Percentiles rank a stretch among this genome's conserved stretches.
Conservation (phyloP, 2,888 invertebrate species). For the Netelia melanura region DNA sequence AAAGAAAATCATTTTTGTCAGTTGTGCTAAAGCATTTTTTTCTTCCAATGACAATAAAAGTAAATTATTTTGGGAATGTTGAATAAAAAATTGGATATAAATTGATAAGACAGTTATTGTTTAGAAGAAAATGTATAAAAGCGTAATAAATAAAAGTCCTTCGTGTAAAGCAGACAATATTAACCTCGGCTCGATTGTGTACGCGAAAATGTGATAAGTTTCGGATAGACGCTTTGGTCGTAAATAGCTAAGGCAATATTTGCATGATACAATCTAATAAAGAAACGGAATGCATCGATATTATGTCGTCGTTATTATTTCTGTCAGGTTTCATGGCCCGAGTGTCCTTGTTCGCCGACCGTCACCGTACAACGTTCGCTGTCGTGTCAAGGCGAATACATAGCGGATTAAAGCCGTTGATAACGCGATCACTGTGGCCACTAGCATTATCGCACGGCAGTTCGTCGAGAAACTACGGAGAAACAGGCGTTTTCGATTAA, state of each 20-base stretch:
- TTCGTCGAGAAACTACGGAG: constrained; percentile 2
- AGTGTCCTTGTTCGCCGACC: constrained; percentile 77
- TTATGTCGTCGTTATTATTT: constrained; percentile 49
- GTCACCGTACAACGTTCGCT: constrained; percentile 67
- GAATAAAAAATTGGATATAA: too few relatives aligned
- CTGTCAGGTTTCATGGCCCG: constrained; percentile 61
- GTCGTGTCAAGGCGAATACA: constrained; percentile 77
- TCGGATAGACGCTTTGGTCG: background rate
- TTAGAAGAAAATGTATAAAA: too few relatives aligned
- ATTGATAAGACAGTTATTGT: too few relatives aligned
- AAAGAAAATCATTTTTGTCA: too few relatives aligned
- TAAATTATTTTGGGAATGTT: too few relatives aligned
- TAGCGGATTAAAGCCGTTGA: constrained; percentile 63
- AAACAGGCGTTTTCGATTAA: constrained; percentile 28
- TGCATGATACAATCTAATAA: constrained; percentile 7
- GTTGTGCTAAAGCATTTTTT: too few relatives aligned
- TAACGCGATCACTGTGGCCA: constrained; percentile 46
- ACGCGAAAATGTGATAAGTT: background rate
- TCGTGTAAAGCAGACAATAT: background rate
- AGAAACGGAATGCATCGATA: constrained; percentile 43
- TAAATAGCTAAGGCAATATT: background rate
- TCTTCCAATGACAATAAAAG: too few relatives aligned
- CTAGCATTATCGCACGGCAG: constrained; percentile 24
- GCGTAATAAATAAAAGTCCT: background rate
- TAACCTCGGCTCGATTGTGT: background rate